phyloP scores from a whole-genome alignment of 2,888 invertebrate genomes.

The Platycnemis pennipes region DNA sequence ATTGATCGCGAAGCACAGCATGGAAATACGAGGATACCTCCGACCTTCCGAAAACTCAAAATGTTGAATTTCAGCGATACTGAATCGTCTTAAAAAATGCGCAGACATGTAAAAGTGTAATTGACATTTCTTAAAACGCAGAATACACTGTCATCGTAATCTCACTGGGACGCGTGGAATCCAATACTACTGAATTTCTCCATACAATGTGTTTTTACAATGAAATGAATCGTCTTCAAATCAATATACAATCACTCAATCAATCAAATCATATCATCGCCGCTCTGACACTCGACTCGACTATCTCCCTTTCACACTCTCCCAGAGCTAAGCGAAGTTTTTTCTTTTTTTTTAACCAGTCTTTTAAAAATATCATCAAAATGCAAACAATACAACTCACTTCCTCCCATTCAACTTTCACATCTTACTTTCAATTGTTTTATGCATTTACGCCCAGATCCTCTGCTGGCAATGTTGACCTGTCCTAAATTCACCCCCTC shows the following conservation, averaged over 20 bases:
- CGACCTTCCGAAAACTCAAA: neutral
- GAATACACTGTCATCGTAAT: neutral
- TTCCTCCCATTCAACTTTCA: neutral
- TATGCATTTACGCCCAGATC: neutral
- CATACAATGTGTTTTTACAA: neutral
- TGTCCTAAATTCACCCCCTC: neutral
- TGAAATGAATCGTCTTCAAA: neutral
- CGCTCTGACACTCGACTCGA: neutral
- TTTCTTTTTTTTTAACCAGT: neutral
- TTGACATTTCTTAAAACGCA: neutral
- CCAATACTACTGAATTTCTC: neutral
- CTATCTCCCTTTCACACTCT: neutral
- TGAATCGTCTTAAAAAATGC: neutral
- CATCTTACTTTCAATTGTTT: neutral
- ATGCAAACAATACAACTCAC: neutral
- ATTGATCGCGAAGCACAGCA: neutral
- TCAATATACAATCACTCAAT: neutral
- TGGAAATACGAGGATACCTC: neutral
- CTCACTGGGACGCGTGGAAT: neutral
- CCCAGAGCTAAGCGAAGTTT: neutral
- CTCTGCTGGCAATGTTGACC: neutral
- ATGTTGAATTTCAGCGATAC: neutral
- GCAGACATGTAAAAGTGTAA: neutral
- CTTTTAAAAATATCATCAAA: conserved; percentile 3
- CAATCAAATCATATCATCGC: neutral